Evolutionary conservation across 2,888 invertebrate species (phyloP).

Genomic region (Lordiphosa andalusiaca): DNA sequence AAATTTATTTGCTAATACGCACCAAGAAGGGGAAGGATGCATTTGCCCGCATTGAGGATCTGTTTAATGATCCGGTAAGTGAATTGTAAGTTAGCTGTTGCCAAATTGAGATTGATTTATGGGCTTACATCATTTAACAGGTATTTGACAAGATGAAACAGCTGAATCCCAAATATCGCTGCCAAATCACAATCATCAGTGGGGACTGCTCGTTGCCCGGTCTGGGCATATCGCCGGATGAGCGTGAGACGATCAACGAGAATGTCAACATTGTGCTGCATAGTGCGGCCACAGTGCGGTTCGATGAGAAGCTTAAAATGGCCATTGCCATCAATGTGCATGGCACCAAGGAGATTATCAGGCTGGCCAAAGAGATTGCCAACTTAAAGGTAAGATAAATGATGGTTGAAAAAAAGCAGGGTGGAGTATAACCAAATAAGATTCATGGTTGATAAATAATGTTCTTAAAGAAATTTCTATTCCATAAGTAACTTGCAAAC

Average conservation of each 20-base stretch:
- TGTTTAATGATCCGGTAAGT: constrained; percentile 86
- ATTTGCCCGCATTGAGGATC: constrained; percentile 85
- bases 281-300: constrained; percentile 93
- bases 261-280: constrained; percentile 87
- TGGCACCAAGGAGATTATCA: constrained; percentile 85
- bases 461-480: no score
- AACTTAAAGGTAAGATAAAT: constrained; percentile 82
- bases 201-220: constrained; percentile 80
- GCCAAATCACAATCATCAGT: constrained; percentile 79
- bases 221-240: constrained; percentile 78
- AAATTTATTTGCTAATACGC: constrained; percentile 83
- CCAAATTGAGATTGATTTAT: background rate
- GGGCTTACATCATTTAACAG: constrained; percentile 25
- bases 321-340: constrained; percentile 87
- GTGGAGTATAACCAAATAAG: no score
- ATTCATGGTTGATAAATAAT: no score
- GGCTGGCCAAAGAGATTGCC: constrained; percentile 84
- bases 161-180: constrained; percentile 74
- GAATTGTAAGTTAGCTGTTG: background rate
- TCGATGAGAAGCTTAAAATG: constrained; percentile 87
- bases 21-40: constrained; percentile 85
- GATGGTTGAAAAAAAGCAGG: no score
- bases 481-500: no score
- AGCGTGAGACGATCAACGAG: constrained; percentile 78
- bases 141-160: constrained; percentile 74